Evolutionary conservation across 2,113 vertebrate species (phyloP).

Genomic region (Connochaetes taurinus): DNA sequence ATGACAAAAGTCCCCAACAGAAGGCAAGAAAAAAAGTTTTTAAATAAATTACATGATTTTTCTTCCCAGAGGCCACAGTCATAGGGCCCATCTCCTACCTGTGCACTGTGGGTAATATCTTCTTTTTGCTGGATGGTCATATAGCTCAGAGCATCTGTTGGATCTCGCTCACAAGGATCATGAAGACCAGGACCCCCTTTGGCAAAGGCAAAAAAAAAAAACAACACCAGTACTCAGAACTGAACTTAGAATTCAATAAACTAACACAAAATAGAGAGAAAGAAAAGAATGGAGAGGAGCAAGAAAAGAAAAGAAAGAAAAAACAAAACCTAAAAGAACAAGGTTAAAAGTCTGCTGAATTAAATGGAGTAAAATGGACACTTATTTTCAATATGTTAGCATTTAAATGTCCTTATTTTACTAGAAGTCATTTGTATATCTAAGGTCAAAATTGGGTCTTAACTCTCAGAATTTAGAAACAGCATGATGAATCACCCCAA

Average conservation of each 20-base stretch:
- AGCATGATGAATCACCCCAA: conserved; percentile 21
- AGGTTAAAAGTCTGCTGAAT: conserved; percentile 35
- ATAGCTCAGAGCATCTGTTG: conserved; percentile 89
- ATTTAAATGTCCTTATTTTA: conserved; percentile 37
- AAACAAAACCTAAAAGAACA: background rate
- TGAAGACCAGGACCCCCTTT: conserved; percentile 95
- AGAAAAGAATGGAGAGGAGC: background rate
- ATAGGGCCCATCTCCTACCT: conserved; percentile 82
- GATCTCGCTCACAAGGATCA: conserved; percentile 97
- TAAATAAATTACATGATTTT: background rate
- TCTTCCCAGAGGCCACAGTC: background rate
- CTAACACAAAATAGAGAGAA: conserved; percentile 11
- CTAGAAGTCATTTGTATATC: background rate
- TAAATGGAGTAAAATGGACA: background rate
- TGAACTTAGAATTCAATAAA: conserved; percentile 13
- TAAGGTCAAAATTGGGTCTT: conserved; percentile 17
- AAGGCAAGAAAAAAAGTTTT: background rate
- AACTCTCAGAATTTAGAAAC: conserved; percentile 48
- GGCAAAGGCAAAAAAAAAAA: conserved; percentile 43
- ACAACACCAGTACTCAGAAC: conserved; percentile 41
- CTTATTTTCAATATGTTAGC: conserved; percentile 26
- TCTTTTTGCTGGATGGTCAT: conserved; percentile 94
- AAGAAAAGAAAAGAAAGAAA: background rate
- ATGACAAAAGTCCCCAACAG: background rate
- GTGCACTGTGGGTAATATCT: conserved; percentile 94